Base-by-base conservation (phyloP, 2,888 invertebrate species). In the Ochropleura leucogaster region DNA sequence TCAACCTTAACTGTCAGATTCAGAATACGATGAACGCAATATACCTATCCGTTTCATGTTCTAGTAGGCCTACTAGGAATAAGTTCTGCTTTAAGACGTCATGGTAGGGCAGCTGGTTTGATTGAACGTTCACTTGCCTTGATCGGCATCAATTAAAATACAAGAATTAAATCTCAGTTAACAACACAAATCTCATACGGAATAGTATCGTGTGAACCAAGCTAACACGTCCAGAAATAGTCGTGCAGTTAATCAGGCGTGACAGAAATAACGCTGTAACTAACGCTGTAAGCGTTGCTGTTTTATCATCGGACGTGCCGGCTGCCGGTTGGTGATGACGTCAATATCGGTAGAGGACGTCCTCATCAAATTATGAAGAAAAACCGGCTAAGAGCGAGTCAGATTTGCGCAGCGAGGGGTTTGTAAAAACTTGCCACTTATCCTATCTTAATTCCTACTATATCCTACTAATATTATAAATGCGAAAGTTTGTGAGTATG, bases 261-360 rank as follows among this genome's bases (percentile, higher is more conserved):
- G 73, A 79, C 73, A 55, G 68, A 84, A 86, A 85, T 82, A 85
- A 79, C 57, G 69, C 49, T 70, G 70, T 76, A 68, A 82, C 76
- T 72, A 80, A 72, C 69, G 76, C n/a, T n/a, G n/a, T 70, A 63
- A 80, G 74, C 64, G 20, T 59, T 49, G 46, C 57, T 79, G 53
- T 83, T 74, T 68, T 74, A 83, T 14, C 59, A 57, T 69, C 71
- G 72, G 62, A 66, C 69, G 62, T 65, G 66, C 55, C 46, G 59
- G 64, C 4, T 59, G 30, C 59, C 14, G 62, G 30, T 64, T 47
- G n/a, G 40, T 40, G n/a, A 40, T 80, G 82, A 83, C 82, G 85
- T 84, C 55, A 72, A 51, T 46, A 49, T 69, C 20, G 49, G 60
- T n/a, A 55, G 59, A 60, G 46, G 49, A 53, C 57, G 49, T 44